Percentiles rank a stretch among this genome's conserved stretches.
These are phyloP conservation scores for Hystrix brachyura DNA, from an alignment of 2,113 vertebrate species.

Conservation along the genomic window DNA sequence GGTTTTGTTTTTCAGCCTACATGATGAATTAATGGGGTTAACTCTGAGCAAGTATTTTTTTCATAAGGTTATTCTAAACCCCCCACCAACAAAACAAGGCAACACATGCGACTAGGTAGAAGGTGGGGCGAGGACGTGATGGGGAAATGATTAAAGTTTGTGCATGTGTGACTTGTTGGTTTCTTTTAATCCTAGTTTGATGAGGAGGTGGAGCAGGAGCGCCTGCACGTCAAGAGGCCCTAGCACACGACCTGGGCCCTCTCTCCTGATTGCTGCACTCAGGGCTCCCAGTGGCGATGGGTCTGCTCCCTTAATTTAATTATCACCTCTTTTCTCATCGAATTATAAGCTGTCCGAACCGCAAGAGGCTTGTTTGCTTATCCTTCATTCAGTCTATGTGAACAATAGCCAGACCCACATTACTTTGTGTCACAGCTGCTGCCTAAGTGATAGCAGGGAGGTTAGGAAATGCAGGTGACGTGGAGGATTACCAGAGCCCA, in stretches of 20 bases:
- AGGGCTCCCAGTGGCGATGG: background rate
- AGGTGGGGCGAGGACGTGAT: background rate
- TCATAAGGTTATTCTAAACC: constrained; percentile 73
- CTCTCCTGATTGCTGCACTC: background rate
- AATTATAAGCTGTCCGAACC: background rate
- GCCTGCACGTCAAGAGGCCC: fast-evolving
- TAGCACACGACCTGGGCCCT: fast-evolving
- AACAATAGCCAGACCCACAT: background rate
- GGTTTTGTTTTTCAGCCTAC: constrained; percentile 77
- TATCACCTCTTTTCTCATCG: background rate
- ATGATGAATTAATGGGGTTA: constrained; percentile 80
- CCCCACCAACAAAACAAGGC: background rate
- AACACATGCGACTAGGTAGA: too few relatives aligned
- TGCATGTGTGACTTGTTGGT: background rate
- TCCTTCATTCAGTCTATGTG: background rate
- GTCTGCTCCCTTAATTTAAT: background rate
- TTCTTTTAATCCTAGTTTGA: background rate
- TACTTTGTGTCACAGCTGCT: background rate
- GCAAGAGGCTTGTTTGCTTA: background rate
- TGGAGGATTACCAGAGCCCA: background rate
- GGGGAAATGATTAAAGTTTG: background rate
- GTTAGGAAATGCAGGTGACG: background rate
- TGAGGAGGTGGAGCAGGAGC: background rate
- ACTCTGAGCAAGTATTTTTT: constrained; percentile 43
- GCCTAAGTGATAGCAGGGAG: background rate